Conservation (phyloP, 2,797 vertebrate genomes). For the Furcifer pardalis region DNA sequence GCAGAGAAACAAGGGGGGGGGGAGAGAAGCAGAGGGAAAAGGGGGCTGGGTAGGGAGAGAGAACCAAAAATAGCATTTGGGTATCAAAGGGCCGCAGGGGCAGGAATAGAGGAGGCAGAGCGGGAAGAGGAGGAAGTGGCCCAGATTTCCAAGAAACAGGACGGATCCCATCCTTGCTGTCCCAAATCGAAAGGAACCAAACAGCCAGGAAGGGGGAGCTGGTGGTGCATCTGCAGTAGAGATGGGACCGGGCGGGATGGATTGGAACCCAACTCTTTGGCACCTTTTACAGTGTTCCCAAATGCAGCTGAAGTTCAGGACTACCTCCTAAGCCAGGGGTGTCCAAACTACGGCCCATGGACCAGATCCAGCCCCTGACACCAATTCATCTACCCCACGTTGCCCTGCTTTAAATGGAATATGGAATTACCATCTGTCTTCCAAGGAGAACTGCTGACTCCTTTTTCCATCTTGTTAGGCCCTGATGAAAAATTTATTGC, state of each 20-base stretch:
- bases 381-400: too few species aligned
- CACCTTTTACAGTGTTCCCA: not conserved
- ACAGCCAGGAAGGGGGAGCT: too few species aligned
- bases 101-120: not conserved
- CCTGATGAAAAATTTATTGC: slow-evolving; percentile 2
- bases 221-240: too few species aligned
- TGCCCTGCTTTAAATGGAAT: not conserved
- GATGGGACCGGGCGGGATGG: not conserved
- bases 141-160: not conserved
- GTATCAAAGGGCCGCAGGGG: not conserved
- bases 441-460: not conserved
- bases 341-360: too few species aligned
- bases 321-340: too few species aligned
- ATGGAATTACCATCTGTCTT: not conserved
- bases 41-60: not conserved
- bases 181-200: too few species aligned
- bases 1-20: not conserved
- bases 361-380: not conserved
- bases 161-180: not conserved
- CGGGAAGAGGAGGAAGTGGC: not conserved
- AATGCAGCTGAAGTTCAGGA: too few species aligned
- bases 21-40: not conserved
- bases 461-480: not conserved
- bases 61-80: too few species aligned
- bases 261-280: not conserved